Conservation (phyloP, 2,797 vertebrate genomes). For the Denticeps clupeoides region DNA sequence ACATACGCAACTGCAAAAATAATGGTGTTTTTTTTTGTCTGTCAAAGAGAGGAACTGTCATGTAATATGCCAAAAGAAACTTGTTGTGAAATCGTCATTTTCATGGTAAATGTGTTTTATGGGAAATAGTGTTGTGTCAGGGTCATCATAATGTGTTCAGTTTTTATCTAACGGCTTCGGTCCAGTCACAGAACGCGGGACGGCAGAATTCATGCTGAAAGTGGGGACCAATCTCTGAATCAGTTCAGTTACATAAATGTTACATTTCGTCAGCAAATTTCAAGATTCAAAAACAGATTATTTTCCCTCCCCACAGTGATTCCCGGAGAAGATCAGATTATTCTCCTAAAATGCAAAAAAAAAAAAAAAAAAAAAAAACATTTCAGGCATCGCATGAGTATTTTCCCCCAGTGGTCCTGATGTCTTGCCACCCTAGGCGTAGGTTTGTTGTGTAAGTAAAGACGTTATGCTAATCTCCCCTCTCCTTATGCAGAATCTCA, state of each 20-base stretch:
- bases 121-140: too few relatives aligned
- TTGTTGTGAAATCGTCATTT: too few relatives aligned
- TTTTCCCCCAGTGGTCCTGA: neutral
- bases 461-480: neutral
- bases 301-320: conserved; percentile 7
- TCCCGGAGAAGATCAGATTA: conserved; percentile 1
- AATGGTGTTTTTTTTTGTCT: too few relatives aligned
- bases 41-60: too few relatives aligned
- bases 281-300: conserved; percentile 9
- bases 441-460: conserved; percentile 9
- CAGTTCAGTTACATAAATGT: conserved; percentile 13
- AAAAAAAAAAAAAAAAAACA: too few relatives aligned
- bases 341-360: conserved; percentile 2
- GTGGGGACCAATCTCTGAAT: neutral
- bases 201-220: neutral
- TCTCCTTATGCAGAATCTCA: too few relatives aligned
- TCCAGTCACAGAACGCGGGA: too few relatives aligned
- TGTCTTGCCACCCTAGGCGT: neutral
- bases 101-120: too few relatives aligned
- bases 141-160: too few relatives aligned
- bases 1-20: too few relatives aligned
- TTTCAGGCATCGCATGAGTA: neutral
- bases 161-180: too few relatives aligned
- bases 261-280: conserved; percentile 1
- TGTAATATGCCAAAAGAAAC: too few relatives aligned